phyloP scores from a whole-genome alignment of 2,797 vertebrate species.

The Notolabrus celidotus region DNA sequence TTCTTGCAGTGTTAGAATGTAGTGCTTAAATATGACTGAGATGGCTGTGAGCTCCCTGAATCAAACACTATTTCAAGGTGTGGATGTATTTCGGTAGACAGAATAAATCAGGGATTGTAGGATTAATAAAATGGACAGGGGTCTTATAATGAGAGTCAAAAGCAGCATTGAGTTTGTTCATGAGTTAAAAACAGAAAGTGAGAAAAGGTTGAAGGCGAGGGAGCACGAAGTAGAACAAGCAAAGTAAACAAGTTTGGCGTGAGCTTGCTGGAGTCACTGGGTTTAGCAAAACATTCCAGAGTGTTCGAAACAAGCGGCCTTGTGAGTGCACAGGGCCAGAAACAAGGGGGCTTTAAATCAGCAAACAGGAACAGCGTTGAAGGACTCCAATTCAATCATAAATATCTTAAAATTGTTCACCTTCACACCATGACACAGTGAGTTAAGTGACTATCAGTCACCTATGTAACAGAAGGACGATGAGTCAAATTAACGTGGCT shows the following conservation, averaged over 20 bases:
- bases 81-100: neutral
- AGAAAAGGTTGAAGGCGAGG: conserved; percentile 68
- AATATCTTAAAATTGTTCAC: conserved; percentile 64
- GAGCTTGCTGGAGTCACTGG: conserved; percentile 80
- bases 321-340: conserved; percentile 75
- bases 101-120: conserved; percentile 10
- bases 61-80: conserved; percentile 6
- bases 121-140: conserved; percentile 40
- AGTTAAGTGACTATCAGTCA: conserved; percentile 33
- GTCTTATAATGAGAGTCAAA: conserved; percentile 37
- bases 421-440: conserved; percentile 38
- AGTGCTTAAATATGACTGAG: neutral
- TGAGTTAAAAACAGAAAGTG: conserved; percentile 65
- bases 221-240: conserved; percentile 65
- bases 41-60: neutral
- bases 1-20: neutral
- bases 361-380: conserved; percentile 72
- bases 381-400: conserved; percentile 75
- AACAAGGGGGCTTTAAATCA: conserved; percentile 81
- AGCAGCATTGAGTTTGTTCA: conserved; percentile 44
- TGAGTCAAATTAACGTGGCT: conserved; percentile 12
- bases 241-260: conserved; percentile 82
- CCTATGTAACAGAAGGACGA: conserved; percentile 32
- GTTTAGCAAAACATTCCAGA: conserved; percentile 89
- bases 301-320: conserved; percentile 79